Evolutionary conservation across 2,797 vertebrate species (phyloP).

Genomic region (Lagodon rhomboides): DNA sequence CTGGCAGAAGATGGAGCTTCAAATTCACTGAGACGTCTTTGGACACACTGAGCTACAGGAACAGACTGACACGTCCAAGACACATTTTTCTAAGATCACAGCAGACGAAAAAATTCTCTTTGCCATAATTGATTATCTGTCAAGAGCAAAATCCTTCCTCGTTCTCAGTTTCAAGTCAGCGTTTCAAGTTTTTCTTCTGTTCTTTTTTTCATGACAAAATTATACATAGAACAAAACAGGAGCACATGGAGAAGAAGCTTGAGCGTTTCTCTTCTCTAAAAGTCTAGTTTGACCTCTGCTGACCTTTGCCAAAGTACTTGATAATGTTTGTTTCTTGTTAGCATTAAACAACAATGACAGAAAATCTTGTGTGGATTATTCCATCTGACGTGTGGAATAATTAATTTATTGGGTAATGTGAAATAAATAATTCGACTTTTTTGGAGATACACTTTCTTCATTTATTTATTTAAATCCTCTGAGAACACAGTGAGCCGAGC

Average conservation of each 20-base stretch:
- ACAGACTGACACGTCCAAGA: constrained; percentile 31
- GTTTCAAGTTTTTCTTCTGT: constrained; percentile 1
- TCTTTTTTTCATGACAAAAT: constrained; percentile 10
- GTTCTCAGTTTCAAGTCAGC: background rate
- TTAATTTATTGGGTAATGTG: background rate
- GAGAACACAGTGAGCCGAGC: no score
- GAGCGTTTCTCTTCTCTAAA: background rate
- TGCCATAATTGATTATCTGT: constrained; percentile 28
- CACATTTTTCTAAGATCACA: constrained; percentile 38
- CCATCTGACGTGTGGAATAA: background rate
- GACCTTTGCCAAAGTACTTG: background rate
- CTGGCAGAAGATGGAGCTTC: constrained; percentile 18
- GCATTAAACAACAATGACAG: background rate
- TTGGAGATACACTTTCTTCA: background rate
- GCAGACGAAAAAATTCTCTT: constrained; percentile 19
- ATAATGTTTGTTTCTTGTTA: background rate
- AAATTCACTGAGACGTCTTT: constrained; percentile 32
- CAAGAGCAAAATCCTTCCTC: constrained; percentile 18
- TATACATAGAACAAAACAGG: background rate
- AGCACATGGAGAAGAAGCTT: background rate
- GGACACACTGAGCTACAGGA: constrained; percentile 24
- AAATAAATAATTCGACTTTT: background rate
- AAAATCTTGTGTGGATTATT: background rate
- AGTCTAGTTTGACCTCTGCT: background rate
- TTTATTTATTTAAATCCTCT: no score